phyloP scores from a whole-genome alignment of 2,888 invertebrate genomes.

The Saturnia pavonia region DNA sequence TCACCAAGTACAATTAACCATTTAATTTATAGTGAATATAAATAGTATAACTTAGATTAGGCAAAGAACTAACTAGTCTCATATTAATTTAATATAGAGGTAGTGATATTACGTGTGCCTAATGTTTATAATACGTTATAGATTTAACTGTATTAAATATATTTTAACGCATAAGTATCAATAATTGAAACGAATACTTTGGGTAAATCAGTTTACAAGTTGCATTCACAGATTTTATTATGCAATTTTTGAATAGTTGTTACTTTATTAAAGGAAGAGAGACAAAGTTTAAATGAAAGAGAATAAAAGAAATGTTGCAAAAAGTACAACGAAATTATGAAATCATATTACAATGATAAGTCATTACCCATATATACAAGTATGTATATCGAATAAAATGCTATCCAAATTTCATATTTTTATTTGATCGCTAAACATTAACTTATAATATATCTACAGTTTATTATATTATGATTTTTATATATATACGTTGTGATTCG shows the following conservation, averaged over 20 bases:
- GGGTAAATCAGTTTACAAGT: not conserved
- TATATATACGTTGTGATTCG: not conserved
- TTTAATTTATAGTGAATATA: conserved; percentile 51
- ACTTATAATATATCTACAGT: not conserved
- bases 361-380: no score
- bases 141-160: conserved; percentile 7
- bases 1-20: conserved; percentile 77
- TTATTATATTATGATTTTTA: not conserved
- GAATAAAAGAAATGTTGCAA: not conserved
- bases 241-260: not conserved
- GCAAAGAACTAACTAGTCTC: conserved; percentile 80
- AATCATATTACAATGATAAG: not conserved
- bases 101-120: conserved; percentile 78
- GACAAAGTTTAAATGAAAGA: not conserved
- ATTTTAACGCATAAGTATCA: not conserved
- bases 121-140: conserved; percentile 36
- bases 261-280: not conserved
- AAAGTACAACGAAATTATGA: conserved; percentile 2
- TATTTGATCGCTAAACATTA: not conserved
- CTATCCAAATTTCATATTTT: not conserved
- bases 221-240: not conserved
- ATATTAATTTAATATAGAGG: conserved; percentile 72
- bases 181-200: not conserved
- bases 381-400: not conserved
- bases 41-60: conserved; percentile 69